Conservation (phyloP, 2,797 vertebrate species). For the Sphenopsis melanotis region DNA sequence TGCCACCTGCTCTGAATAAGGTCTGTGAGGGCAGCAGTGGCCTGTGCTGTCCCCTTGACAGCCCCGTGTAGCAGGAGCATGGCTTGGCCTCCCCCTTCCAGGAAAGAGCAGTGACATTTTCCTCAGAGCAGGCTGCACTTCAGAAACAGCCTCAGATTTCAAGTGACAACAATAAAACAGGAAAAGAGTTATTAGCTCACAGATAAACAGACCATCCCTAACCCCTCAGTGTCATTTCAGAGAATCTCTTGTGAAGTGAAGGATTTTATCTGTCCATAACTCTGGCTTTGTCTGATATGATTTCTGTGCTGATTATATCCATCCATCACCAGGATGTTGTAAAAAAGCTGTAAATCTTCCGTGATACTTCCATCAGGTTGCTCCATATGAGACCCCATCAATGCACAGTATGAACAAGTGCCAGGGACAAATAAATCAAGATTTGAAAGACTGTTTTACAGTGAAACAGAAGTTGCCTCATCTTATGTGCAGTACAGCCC, state of each 20-base stretch:
- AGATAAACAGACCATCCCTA: slow-evolving; percentile 12
- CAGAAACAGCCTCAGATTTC: not conserved
- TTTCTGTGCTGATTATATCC: slow-evolving; percentile 7
- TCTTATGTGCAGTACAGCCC: not conserved
- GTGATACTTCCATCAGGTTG: not conserved
- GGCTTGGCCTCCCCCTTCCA: not conserved
- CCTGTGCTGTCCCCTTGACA: not conserved
- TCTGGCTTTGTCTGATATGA: not conserved
- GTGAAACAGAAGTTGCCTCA: not conserved
- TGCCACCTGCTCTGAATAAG: not conserved
- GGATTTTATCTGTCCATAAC: not conserved
- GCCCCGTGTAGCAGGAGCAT: not conserved
- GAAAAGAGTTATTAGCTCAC: not conserved
- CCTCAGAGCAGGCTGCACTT: not conserved
- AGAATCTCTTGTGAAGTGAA: slow-evolving; percentile 14
- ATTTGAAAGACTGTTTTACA: not conserved
- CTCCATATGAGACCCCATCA: not conserved
- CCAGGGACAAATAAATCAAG: slow-evolving; percentile 42
- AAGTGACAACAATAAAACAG: not conserved
- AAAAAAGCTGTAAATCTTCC: not conserved
- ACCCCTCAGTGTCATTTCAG: not conserved
- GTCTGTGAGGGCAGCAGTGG: not conserved
- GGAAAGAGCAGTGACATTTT: not conserved
- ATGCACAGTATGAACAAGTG: not conserved
- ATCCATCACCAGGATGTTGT: not conserved